Percentiles rank a stretch among this genome's conserved stretches.
These are phyloP conservation scores for Holcopasites calliopsidis DNA, from an alignment of 1,140 invertebrate genomes.

Conservation along the genomic window DNA sequence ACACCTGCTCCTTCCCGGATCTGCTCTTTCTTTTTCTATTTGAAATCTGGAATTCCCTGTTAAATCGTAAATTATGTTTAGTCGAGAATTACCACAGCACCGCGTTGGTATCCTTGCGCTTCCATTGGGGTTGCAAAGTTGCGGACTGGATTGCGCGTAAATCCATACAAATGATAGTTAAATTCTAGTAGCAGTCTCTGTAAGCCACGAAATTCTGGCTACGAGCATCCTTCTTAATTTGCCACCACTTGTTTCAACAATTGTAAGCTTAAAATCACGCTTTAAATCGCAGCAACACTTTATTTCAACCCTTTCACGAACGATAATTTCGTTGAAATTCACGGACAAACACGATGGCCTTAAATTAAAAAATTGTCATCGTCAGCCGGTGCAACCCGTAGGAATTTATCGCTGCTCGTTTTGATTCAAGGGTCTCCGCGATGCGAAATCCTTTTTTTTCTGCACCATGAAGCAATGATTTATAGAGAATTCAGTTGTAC, in stretches of 20 bases:
- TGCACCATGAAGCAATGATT: too few relatives aligned
- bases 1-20: background rate
- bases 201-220: background rate
- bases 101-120: constrained; percentile 42
- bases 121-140: constrained; percentile 35
- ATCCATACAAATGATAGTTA: constrained; percentile 62
- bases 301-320: too few relatives aligned
- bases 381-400: background rate
- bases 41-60: constrained; percentile 1
- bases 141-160: constrained; percentile 59
- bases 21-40: background rate
- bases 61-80: constrained; percentile 63
- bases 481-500: too few relatives aligned
- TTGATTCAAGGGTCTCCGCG: too few relatives aligned
- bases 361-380: constrained; percentile 17
- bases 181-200: constrained; percentile 44
- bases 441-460: too few relatives aligned
- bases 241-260: too few relatives aligned
- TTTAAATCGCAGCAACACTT: too few relatives aligned
- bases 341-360: too few relatives aligned
- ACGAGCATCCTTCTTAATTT: background rate
- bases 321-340: too few relatives aligned
- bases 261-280: too few relatives aligned
- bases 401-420: background rate
- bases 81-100: constrained; percentile 54